Evolutionary conservation across 2,797 vertebrate genomes (phyloP).

Genomic region (Dromococcyx pavoninus): DNA sequence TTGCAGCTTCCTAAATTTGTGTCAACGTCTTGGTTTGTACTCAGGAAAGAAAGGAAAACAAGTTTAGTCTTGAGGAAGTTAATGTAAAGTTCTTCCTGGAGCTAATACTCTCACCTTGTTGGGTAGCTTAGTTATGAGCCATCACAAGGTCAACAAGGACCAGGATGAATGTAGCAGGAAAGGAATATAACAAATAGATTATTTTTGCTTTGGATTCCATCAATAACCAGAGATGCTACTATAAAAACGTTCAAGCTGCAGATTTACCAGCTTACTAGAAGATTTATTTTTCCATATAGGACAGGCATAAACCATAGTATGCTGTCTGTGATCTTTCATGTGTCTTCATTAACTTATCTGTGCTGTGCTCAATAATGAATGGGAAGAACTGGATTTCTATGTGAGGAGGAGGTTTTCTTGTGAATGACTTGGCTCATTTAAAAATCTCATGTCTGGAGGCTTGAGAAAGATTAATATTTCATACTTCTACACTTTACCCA

Average conservation of each 20-base stretch:
- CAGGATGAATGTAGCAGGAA: not conserved
- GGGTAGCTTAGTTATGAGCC: not conserved
- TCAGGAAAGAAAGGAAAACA: not conserved
- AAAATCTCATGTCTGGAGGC: not conserved
- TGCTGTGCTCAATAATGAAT: not conserved
- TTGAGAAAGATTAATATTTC: not conserved
- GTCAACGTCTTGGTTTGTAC: not conserved
- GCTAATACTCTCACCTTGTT: not conserved
- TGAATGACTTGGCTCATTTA: not conserved
- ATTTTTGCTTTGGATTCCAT: not conserved
- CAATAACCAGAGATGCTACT: not conserved
- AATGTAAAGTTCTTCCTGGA: not conserved
- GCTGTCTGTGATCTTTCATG: not conserved
- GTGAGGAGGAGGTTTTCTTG: not conserved
- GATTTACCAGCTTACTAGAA: not conserved
- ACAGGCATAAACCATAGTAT: not conserved
- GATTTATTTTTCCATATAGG: not conserved
- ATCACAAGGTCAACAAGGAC: not conserved
- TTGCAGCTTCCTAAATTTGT: not conserved
- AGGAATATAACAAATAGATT: not conserved
- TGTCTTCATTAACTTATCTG: not conserved
- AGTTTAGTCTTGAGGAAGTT: not conserved
- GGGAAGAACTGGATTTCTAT: not conserved
- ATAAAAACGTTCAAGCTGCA: not conserved
- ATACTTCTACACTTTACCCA: not conserved